Percentiles rank a stretch among this genome's conserved stretches.
Evolutionary conservation across 2,888 invertebrate species (phyloP).

Genomic region (Apantesis nais): DNA sequence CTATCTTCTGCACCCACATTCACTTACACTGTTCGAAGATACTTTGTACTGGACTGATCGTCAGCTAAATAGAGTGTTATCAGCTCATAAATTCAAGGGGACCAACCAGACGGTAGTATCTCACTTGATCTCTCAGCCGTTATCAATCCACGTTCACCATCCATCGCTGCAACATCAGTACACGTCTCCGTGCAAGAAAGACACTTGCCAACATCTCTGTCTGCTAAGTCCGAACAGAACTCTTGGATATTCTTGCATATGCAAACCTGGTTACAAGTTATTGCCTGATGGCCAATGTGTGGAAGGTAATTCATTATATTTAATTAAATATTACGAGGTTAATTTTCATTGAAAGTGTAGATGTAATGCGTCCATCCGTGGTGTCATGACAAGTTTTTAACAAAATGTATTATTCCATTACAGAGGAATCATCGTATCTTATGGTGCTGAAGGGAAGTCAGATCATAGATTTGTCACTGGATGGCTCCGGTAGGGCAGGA

Average conservation of each 20-base stretch:
- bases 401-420: slow-evolving; percentile 20
- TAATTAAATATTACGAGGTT: background rate
- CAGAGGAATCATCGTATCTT: slow-evolving; percentile 94
- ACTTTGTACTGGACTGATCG: slow-evolving; percentile 98
- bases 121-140: slow-evolving; percentile 96
- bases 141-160: slow-evolving; percentile 98
- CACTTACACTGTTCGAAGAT: slow-evolving; percentile 97
- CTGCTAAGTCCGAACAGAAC: slow-evolving; percentile 91
- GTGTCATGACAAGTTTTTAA: background rate
- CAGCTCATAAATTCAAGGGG: slow-evolving; percentile 96
- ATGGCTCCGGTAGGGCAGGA: slow-evolving; percentile 91
- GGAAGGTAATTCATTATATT: slow-evolving; percentile 76
- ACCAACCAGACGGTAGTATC: slow-evolving; percentile 97
- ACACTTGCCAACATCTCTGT: slow-evolving; percentile 94
- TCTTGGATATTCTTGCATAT: slow-evolving; percentile 93
- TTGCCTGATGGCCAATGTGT: slow-evolving; percentile 89
- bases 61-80: slow-evolving; percentile 95
- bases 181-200: slow-evolving; percentile 89
- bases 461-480: slow-evolving; percentile 93
- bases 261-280: slow-evolving; percentile 94
- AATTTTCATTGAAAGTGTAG: background rate
- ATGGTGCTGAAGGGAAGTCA: slow-evolving; percentile 96
- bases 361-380: background rate
- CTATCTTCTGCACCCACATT: slow-evolving; percentile 97
- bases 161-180: slow-evolving; percentile 95